Conservation (phyloP, 2,888 invertebrate species). For the Noctua pronuba region DNA sequence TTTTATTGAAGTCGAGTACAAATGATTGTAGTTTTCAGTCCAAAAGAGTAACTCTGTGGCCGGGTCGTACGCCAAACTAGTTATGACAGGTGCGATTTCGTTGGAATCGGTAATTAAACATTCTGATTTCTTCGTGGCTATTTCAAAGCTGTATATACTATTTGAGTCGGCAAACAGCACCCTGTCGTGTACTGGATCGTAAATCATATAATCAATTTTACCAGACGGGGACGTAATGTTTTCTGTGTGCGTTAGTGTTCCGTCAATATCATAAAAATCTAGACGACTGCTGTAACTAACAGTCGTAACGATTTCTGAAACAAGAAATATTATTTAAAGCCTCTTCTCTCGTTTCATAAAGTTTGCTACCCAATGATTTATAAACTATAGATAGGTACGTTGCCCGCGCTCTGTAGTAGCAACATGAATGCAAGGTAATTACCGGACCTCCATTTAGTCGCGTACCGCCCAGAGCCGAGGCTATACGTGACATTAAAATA, state of each 20-base stretch:
- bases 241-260: background rate
- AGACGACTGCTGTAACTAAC: background rate
- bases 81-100: background rate
- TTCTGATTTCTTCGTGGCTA: background rate
- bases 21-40: background rate
- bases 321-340: background rate
- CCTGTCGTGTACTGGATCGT: background rate
- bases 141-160: background rate
- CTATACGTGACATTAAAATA: no score
- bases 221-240: background rate
- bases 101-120: background rate
- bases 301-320: slow-evolving; percentile 4
- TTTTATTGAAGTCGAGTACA: background rate
- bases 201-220: background rate
- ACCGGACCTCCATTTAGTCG: no score
- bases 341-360: background rate
- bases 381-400: no score
- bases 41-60: background rate
- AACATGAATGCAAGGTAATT: no score
- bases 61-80: background rate
- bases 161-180: background rate
- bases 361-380: no score
- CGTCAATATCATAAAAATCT: background rate
- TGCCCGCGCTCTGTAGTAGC: no score
- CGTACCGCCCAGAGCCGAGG: no score